Conservation (phyloP, 37 sponge, comb jelly and placozoan genomes). For the Agelas oroides region DNA sequence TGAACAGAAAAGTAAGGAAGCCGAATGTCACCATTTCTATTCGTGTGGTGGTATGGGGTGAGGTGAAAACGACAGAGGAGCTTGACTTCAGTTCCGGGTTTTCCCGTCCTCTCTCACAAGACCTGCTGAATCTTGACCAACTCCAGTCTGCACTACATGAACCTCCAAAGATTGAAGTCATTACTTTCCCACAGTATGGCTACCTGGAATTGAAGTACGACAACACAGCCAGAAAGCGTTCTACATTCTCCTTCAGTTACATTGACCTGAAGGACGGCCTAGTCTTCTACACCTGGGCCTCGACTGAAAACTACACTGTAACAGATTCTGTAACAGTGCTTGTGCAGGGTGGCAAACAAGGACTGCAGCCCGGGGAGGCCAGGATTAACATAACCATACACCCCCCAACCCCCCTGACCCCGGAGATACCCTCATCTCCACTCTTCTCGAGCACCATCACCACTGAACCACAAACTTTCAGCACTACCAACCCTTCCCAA, state of each 20-base stretch:
- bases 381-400: not conserved
- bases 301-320: not conserved
- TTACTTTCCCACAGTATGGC: constrained; percentile 19
- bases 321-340: constrained; percentile 26
- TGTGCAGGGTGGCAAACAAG: constrained; percentile 5
- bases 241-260: constrained; percentile 15
- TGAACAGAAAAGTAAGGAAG: not conserved
- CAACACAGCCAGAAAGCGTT: no score
- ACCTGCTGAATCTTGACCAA: constrained; percentile 2
- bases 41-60: constrained; percentile 19
- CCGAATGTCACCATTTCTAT: not conserved
- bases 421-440: not conserved
- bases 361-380: constrained; percentile 39
- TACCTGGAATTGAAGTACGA: constrained; percentile 5
- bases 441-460: not conserved
- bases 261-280: constrained; percentile 22
- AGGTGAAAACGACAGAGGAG: not conserved
- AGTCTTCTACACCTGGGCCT: constrained; percentile 49
- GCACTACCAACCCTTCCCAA: not conserved
- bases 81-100: not conserved
- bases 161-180: constrained; percentile 15
- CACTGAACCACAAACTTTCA: not conserved
- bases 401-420: not conserved
- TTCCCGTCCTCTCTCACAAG: constrained; percentile 24
- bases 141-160: not conserved